These are phyloP conservation scores for Otolemur garnettii DNA, from an alignment of 2,113 vertebrate species.

Conservation along the genomic window DNA sequence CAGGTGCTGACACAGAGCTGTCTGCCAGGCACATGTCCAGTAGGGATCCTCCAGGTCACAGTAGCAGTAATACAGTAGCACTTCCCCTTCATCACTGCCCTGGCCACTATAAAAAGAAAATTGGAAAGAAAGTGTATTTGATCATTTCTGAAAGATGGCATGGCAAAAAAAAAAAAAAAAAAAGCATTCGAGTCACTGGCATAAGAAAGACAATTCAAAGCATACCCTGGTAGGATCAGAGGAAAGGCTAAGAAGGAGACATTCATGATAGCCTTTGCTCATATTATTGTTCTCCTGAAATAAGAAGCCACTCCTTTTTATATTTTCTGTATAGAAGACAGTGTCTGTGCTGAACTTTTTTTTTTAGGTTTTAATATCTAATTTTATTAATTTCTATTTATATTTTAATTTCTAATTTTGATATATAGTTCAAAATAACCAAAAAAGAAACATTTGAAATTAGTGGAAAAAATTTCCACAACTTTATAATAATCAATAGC, in stretches of 20 bases:
- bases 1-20: conserved; percentile 92
- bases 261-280: background rate
- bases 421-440: conserved; percentile 56
- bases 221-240: background rate
- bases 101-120: conserved; percentile 56
- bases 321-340: background rate
- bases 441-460: conserved; percentile 57
- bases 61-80: conserved; percentile 97
- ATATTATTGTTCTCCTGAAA: background rate
- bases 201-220: background rate
- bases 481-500: conserved; percentile 58
- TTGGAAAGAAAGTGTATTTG: background rate
- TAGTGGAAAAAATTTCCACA: background rate
- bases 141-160: too few relatives aligned
- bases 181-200: background rate
- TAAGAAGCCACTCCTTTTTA: background rate
- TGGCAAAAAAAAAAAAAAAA: too few relatives aligned
- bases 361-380: conserved; percentile 9
- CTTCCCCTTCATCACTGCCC: conserved; percentile 90
- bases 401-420: conserved; percentile 55
- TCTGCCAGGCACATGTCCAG: conserved; percentile 94
- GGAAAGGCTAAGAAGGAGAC: background rate
- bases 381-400: conserved; percentile 63
- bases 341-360: background rate
- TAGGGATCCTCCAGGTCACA: conserved; percentile 90